Conservation (phyloP, 2,113 vertebrate genomes). For the Chionodraco myersi region DNA sequence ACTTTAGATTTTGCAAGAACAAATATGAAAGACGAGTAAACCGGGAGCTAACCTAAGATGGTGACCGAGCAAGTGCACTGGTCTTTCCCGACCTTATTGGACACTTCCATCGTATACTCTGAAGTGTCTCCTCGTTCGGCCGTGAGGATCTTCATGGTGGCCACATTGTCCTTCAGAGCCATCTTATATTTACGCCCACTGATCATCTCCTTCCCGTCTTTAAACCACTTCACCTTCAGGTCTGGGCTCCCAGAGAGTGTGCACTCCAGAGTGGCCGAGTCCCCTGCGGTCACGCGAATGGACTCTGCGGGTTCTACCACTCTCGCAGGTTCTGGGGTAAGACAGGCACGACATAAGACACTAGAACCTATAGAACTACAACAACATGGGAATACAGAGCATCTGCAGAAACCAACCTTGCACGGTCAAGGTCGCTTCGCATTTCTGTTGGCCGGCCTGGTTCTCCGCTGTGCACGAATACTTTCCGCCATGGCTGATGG, state of each 20-base stretch:
- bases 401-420: conserved; percentile 89
- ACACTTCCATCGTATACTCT: conserved; percentile 94
- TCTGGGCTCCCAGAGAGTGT: conserved; percentile 94
- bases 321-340: conserved; percentile 93
- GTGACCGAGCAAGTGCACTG: conserved; percentile 92
- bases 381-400: not conserved
- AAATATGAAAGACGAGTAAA: conserved; percentile 7
- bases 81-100: conserved; percentile 94
- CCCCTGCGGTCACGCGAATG: conserved; percentile 95
- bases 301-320: conserved; percentile 92
- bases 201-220: conserved; percentile 90
- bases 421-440: conserved; percentile 91
- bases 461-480: conserved; percentile 96
- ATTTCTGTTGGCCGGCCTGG: conserved; percentile 94
- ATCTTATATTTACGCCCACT: conserved; percentile 95
- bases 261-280: conserved; percentile 93
- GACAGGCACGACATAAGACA: conserved; percentile 61
- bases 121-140: conserved; percentile 92
- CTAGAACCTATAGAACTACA: not conserved
- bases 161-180: conserved; percentile 92
- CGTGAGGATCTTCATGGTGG: conserved; percentile 92
- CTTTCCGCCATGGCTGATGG: conserved; percentile 88
- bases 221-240: conserved; percentile 97
- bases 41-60: conserved; percentile 90
- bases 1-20: not conserved